Conservation (phyloP, 1,140 invertebrate species). For the Pseudomyrmex dendroicus region DNA sequence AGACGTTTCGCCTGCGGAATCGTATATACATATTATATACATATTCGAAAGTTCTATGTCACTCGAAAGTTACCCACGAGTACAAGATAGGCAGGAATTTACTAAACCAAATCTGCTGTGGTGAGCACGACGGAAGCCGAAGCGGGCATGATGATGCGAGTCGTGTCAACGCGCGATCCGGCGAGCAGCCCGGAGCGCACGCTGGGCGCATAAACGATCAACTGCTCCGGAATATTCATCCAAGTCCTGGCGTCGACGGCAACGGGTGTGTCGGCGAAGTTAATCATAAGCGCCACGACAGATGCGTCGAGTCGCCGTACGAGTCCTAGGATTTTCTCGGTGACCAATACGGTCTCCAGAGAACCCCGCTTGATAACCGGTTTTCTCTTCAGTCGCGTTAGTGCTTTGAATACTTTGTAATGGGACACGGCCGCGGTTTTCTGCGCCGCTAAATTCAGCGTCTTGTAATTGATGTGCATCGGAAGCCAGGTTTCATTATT, state of each 20-base stretch:
- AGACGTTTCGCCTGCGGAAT: too few relatives aligned
- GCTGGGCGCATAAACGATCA: constrained; percentile 66
- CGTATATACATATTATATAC: constrained; percentile 1
- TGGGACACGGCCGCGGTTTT: constrained; percentile 80
- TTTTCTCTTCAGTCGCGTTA: constrained; percentile 81
- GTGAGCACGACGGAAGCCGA: constrained; percentile 67
- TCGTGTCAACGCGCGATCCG: constrained; percentile 30
- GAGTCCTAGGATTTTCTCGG: constrained; percentile 79
- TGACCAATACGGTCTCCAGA: constrained; percentile 76
- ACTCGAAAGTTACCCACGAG: background rate
- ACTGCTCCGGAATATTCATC: constrained; percentile 68
- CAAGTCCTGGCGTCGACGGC: constrained; percentile 62
- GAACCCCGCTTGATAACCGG: constrained; percentile 79
- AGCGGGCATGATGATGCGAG: constrained; percentile 56
- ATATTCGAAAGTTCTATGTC: background rate
- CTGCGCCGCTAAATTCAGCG: constrained; percentile 85
- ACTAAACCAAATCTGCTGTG: constrained; percentile 28
- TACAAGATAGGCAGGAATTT: constrained; percentile 14
- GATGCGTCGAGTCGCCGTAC: constrained; percentile 51
- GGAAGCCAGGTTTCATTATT: constrained; percentile 86
- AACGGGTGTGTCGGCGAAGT: constrained; percentile 59
- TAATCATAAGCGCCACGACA: constrained; percentile 69
- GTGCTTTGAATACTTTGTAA: constrained; percentile 85
- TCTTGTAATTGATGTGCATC: constrained; percentile 85
- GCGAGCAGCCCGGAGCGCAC: constrained; percentile 53